Evolutionary conservation across 1,140 invertebrate genomes (phyloP).

Genomic region (Eriocheir sinensis): DNA sequence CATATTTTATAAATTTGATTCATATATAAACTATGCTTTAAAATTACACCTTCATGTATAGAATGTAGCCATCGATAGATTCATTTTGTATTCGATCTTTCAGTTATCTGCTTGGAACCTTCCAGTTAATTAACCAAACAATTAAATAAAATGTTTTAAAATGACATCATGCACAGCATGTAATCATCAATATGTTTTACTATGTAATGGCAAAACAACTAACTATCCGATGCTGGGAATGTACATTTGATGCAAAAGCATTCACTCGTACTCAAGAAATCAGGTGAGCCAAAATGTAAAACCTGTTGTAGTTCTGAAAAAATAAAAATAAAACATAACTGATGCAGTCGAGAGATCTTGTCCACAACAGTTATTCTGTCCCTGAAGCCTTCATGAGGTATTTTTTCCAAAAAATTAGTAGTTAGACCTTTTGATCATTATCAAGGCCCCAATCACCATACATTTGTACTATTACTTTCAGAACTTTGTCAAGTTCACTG

Average conservation of each 20-base stretch:
- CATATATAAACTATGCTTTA: too few relatives aligned
- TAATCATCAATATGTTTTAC: too few relatives aligned
- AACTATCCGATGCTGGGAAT: background rate
- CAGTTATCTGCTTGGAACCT: too few relatives aligned
- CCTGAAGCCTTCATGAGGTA: background rate
- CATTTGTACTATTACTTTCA: constrained; percentile 69
- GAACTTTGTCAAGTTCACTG: constrained; percentile 33
- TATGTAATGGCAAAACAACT: background rate
- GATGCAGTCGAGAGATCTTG: background rate
- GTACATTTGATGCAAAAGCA: background rate
- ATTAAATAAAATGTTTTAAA: too few relatives aligned
- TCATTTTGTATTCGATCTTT: too few relatives aligned
- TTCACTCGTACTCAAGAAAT: background rate
- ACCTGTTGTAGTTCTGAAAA: background rate
- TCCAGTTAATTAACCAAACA: too few relatives aligned
- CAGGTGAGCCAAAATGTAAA: too few relatives aligned
- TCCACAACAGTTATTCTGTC: background rate
- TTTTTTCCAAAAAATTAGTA: background rate
- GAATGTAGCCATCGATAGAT: too few relatives aligned
- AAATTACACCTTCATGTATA: too few relatives aligned
- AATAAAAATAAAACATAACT: background rate
- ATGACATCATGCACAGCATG: too few relatives aligned
- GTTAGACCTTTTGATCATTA: constrained; percentile 64
- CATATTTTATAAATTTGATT: too few relatives aligned
- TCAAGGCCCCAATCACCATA: constrained; percentile 71